Base-by-base conservation (phyloP, 2,888 invertebrate species). In the Plutella xylostella region DNA sequence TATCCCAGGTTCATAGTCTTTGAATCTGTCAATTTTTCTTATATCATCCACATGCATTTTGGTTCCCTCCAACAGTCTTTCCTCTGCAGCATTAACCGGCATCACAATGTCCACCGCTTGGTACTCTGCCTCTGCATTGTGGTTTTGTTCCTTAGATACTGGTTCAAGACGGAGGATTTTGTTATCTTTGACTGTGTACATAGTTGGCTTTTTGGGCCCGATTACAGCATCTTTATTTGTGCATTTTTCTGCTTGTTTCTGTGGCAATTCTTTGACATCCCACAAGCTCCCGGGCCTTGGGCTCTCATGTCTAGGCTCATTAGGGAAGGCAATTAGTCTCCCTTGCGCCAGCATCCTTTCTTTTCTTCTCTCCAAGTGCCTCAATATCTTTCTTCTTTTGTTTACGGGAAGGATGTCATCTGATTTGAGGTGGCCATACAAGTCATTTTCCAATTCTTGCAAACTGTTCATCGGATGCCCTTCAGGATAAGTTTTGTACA, bases 401-500 rank as follows among this genome's bases (percentile, higher is more conserved):
- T 69, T 72, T 1, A 82, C 57, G 7, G 80, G 69, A 33, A 78
- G 58, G n/a, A 72, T 63, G 15, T 65, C 55, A 12, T 77, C 71
- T 37, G 63, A 57, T 49, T 68, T 65, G n/a, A 84, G 58, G 52
- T 85, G 76, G 1, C 75, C 71, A 55, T 86, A 86, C 41, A 86
- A 50, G 35, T 76, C 68, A 40, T 77, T 57, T 56, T 87, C 86
- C 15, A 88, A 55, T 42, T 80, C 66, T 53, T 80, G 76, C 3
- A 88, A 57, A 34, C 77, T 64, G 56, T 88, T 78, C 63, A 87
- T 86, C 12, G 88, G 87, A 53, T 86, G 85, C 4, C 72, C 74
- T 25, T 73, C 66, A 0, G 78, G 74, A 45, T 76, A 79, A 33
- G 66, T 65, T 42, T 56, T 70, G 43, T 58, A 53, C 45, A 56